Percentiles rank a stretch among this genome's conserved stretches.
Conservation (phyloP, 2,797 vertebrate genomes). For the Prunella strophiata region DNA sequence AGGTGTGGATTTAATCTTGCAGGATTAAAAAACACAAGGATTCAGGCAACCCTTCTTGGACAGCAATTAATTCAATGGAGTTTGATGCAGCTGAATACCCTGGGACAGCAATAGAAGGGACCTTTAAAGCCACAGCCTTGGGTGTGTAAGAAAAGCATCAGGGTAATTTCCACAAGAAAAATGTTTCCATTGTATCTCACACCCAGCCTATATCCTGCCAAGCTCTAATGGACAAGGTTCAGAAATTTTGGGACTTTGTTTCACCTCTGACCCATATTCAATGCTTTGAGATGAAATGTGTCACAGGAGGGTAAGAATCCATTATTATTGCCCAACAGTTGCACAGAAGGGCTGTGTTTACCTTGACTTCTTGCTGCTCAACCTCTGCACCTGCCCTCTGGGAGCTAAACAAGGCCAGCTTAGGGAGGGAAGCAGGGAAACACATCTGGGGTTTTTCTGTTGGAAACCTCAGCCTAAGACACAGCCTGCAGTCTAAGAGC, state of each 20-base stretch:
- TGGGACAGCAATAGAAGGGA: not conserved
- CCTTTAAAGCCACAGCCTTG: not conserved
- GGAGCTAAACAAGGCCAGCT: not conserved
- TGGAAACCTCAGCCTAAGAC: not conserved
- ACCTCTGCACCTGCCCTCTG: not conserved
- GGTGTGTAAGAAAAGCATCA: not conserved
- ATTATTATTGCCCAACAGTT: not conserved
- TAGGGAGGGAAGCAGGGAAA: not conserved
- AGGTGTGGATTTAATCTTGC: not conserved
- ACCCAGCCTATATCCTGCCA: not conserved
- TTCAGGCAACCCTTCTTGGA: not conserved
- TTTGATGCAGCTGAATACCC: not conserved
- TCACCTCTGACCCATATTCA: not conserved
- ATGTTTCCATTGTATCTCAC: not conserved
- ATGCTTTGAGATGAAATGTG: not conserved
- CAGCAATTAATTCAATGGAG: fast-evolving
- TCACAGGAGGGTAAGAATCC: not conserved
- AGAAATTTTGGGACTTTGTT: not conserved
- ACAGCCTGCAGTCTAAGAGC: not conserved
- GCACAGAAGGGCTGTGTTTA: not conserved
- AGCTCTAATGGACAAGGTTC: not conserved
- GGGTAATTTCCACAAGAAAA: not conserved
- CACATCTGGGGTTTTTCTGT: not conserved
- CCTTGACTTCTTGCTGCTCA: not conserved
- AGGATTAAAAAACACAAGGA: not conserved